These are phyloP conservation scores for Halcyon chelicuti DNA, from an alignment of 2,797 vertebrate genomes.

Conservation along the genomic window DNA sequence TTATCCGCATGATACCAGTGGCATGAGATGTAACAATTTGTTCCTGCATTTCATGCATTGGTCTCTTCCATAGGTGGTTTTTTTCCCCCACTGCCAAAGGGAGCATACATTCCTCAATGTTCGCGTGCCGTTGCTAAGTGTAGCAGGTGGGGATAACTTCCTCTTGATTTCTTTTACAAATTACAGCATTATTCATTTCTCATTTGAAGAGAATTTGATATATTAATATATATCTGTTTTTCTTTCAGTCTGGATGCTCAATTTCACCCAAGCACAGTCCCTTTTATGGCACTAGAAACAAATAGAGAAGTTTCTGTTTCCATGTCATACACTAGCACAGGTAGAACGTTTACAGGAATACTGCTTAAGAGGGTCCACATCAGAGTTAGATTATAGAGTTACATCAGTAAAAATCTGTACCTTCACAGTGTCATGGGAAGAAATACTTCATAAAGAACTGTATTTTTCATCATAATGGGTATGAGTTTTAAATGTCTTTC, in stretches of 20 bases:
- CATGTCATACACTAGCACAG: rapidly evolving
- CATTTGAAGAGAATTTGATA: not conserved
- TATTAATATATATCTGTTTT: not conserved
- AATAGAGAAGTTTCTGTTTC: not conserved
- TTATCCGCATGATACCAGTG: not conserved
- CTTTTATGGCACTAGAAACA: not conserved
- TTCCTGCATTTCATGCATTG: not conserved
- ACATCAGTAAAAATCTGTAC: not conserved
- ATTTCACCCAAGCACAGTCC: not conserved
- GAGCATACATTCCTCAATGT: not conserved
- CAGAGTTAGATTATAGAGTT: not conserved
- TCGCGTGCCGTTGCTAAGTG: not conserved
- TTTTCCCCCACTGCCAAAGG: not conserved
- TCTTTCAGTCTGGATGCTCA: not conserved
- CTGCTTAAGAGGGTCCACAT: not conserved
- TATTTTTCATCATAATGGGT: not conserved
- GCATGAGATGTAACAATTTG: not conserved
- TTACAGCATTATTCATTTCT: not conserved
- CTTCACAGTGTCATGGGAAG: not conserved
- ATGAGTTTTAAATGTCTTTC: not conserved
- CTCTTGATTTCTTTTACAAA: not conserved
- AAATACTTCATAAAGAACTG: not conserved
- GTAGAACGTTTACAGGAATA: not conserved
- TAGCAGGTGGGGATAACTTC: not conserved
- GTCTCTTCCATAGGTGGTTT: not conserved